A percentile compares a stretch with the other conserved stretches of the same genome.
phyloP scores from a whole-genome alignment of 2,113 vertebrate species.

The Morone saxatilis region DNA sequence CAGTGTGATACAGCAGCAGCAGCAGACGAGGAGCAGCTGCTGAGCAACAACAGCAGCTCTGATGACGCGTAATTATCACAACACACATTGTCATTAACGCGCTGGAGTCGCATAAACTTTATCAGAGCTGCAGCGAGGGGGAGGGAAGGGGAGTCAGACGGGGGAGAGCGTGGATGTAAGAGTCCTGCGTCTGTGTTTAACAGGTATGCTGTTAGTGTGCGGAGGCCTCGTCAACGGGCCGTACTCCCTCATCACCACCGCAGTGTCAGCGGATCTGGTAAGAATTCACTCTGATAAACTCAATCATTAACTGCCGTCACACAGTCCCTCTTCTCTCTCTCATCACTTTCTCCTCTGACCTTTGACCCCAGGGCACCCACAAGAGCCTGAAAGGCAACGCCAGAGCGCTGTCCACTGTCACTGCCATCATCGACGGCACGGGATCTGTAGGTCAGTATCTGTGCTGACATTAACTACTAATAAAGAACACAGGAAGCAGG shows the following conservation, averaged over 20 bases:
- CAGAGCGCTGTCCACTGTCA: slow-evolving; percentile 93
- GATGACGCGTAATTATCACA: too few species aligned
- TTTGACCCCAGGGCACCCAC: slow-evolving; percentile 90
- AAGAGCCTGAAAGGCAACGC: slow-evolving; percentile 93
- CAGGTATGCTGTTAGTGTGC: slow-evolving; percentile 93
- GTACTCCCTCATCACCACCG: slow-evolving; percentile 95
- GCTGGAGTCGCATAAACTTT: neutral
- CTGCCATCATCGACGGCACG: slow-evolving; percentile 95
- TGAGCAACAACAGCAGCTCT: neutral
- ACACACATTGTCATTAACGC: neutral
- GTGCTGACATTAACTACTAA: too few species aligned
- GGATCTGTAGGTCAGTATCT: slow-evolving; percentile 87
- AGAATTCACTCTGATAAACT: slow-evolving; percentile 47
- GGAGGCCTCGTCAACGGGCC: slow-evolving; percentile 94
- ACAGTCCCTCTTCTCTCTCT: neutral
- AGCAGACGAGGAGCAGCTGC: neutral
- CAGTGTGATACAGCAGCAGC: neutral
- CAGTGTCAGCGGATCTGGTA: slow-evolving; percentile 96
- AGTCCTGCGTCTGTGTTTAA: too few species aligned
- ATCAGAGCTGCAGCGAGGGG: neutral
- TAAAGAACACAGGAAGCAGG: too few species aligned
- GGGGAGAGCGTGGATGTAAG: too few species aligned
- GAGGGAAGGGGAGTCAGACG: too few species aligned
- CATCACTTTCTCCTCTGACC: neutral
- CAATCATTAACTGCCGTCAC: too few species aligned